phyloP scores from a whole-genome alignment of 2,888 invertebrate species.

The Coecobrya sp. region DNA sequence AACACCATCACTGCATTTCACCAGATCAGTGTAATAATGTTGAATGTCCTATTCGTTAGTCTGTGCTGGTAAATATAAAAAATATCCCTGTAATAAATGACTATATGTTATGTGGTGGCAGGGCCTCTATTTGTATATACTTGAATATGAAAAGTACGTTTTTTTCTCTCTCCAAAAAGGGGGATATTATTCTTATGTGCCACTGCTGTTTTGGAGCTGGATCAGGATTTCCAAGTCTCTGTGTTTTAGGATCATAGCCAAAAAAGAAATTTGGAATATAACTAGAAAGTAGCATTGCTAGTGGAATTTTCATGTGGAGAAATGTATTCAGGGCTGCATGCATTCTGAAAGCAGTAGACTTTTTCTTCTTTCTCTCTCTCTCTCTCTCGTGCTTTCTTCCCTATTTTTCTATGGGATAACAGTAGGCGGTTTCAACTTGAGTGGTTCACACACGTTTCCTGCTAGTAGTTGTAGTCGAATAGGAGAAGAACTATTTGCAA shows the following conservation, averaged over 20 bases:
- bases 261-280: constrained; percentile 39
- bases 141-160: constrained; percentile 14
- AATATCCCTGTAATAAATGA: background rate
- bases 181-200: constrained; percentile 44
- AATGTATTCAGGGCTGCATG: constrained; percentile 31
- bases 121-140: background rate
- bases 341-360: constrained; percentile 10
- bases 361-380: background rate
- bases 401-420: constrained; percentile 24
- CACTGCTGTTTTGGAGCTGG: constrained; percentile 44
- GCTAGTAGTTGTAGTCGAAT: constrained; percentile 31
- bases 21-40: constrained; percentile 68
- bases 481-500: background rate
- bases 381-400: background rate
- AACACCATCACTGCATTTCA: constrained; percentile 57
- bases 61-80: constrained; percentile 56
- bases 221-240: constrained; percentile 53
- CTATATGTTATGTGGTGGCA: background rate
- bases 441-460: constrained; percentile 72
- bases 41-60: constrained; percentile 69
- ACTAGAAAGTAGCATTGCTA: background rate
- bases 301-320: constrained; percentile 30
- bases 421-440: constrained; percentile 75
- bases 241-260: constrained; percentile 69
- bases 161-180: background rate